Base-by-base conservation (phyloP, 2,888 invertebrate species). In the Globia sparganii region DNA sequence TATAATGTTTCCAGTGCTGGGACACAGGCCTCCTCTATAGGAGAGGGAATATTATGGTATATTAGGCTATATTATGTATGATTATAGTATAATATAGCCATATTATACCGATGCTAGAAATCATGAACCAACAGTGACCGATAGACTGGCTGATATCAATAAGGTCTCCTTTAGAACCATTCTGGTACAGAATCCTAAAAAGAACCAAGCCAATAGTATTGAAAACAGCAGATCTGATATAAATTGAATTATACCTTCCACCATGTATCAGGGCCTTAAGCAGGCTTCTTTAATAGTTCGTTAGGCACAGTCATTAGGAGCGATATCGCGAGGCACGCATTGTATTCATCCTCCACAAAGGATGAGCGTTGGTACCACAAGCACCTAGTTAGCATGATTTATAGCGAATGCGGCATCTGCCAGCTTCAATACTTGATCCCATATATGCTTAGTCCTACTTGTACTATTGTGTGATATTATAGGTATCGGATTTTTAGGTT, bases 341-440 rank as follows among this genome's bases (percentile, higher is more conserved):
- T 91, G 90, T 91, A 87, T 83, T 80, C 84, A 72, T 71, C 86
- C 78, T 82, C 71, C 86, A 91, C 91, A 92, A 94, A 91, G 88
- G 91, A 91, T 88, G 86, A 87, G 81, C 84, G 88, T 85, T 89
- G 87, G 89, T 79, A 72, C 80, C 81, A 92, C 92, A 93, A 93
- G 89, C 87, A 90, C 90, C 93, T 94, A 92, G 93, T 94, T 94
- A 94, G 92, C 85, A 90, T 93, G 92, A 94, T 94, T 94, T 94
- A 93, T 92, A 75, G 80, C 70, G 40, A 87, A 88, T 86, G 87
- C 78, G 68, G 82, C 79, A 84, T 77, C 70, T 80, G 86, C 83
- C 80, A 87, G 87, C 83, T 90, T 90, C 89, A 90, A 90, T 91
- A 89, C 85, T 85, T 84, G 87, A 88, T 90, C 86, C 77, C 72